These are phyloP conservation scores for Panulirus ornatus DNA, from an alignment of 1,140 invertebrate species.

Conservation along the genomic window DNA sequence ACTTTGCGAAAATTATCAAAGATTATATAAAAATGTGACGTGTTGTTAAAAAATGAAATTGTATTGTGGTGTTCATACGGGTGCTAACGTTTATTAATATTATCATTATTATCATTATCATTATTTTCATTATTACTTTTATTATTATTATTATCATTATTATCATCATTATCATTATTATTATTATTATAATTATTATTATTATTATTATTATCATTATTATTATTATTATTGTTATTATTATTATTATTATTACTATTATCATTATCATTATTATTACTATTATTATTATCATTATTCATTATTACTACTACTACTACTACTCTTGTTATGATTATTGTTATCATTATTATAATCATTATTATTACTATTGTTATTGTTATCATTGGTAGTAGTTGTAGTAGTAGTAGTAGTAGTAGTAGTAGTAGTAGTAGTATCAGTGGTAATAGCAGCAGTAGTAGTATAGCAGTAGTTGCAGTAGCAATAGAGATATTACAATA, in stretches of 20 bases:
- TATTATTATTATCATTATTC: not conserved
- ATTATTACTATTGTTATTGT: not conserved
- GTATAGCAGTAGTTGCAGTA: not conserved
- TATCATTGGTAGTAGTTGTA: not conserved
- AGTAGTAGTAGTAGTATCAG: not conserved
- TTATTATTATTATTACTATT: not conserved
- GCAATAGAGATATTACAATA: too few species aligned
- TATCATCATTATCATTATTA: not conserved
- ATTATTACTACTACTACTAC: too few species aligned
- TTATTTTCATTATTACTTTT: too few species aligned
- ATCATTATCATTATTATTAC: not conserved
- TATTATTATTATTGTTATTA: not conserved
- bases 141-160: not conserved
- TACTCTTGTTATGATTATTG: too few species aligned
- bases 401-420: slow-evolving; percentile 1
- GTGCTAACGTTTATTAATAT: too few species aligned
- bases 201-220: not conserved
- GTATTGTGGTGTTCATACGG: too few species aligned
- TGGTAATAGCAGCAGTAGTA: not conserved
- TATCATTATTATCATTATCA: too few species aligned
- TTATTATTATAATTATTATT: not conserved
- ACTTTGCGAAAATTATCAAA: too few species aligned
- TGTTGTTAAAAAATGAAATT: too few species aligned
- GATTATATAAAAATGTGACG: too few species aligned
- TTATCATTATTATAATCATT: too few species aligned